Base-by-base conservation (phyloP, 1,140 invertebrate genomes). In the Daktulosphaira vitifoliae region DNA sequence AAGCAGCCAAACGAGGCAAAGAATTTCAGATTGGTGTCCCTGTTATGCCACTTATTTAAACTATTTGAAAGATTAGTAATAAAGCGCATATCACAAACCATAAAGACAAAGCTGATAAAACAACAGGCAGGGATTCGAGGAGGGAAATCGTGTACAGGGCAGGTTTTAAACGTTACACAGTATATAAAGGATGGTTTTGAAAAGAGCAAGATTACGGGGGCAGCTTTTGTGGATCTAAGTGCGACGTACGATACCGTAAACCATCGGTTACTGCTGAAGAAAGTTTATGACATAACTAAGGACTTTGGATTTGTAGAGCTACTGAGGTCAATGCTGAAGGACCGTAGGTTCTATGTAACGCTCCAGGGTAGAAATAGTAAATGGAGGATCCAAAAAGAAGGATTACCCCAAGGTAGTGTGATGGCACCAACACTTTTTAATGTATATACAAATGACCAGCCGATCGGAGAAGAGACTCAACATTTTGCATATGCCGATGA, bases 401-500 rank as follows among this genome's bases (percentile, higher is more conserved):
- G 62, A 6, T 15, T 52, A 16, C 7, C 49, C 16, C 44, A 66
- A 16, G 33, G 66, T 22, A 66, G 39, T n/a, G 66, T 64, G 22
- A 20, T 22, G 33, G 51, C 51, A 7, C 18, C 51, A 22, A 13
- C 66, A 48, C 72, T 8, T 72, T 53, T 48, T 18, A 48, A 48
- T 18, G 20, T 48, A 6, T 48, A 20, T 16, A 51, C 49, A 15
- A 50, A 26, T 13, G 23, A 50, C 25, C 13, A 50, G n/a, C 48
- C 48, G 25, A 50, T 50, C n/a, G 33, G n/a, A n/a, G 23, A 15
- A 59, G 65, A 49, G 54, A 68, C 59, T 4, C 29, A 50, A 22
- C 18, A 11, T 44, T 68, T 68, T 15, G 13, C 68, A n/a, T 70
- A 64, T 65, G 66, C 66, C 18, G 68, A 70, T 39, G 70, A 72